A percentile compares a stretch with the other conserved stretches of the same genome.
Evolutionary conservation across 2,888 invertebrate species (phyloP).

Genomic region (Heliconius ethilla): DNA sequence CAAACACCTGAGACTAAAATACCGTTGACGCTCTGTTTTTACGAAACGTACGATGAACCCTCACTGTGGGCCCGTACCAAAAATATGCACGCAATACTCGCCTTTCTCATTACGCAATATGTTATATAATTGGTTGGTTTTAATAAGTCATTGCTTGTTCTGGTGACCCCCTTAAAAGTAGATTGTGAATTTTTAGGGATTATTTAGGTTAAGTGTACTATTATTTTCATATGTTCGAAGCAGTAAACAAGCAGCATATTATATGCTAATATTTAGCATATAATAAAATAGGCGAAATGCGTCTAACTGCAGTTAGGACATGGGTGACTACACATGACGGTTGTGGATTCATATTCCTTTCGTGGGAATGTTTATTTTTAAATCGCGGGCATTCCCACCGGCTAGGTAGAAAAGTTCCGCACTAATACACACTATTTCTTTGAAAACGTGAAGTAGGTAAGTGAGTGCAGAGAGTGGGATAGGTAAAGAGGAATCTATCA

Average conservation of each 20-base stretch:
- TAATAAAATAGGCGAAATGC: not conserved
- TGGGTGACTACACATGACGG: conserved; percentile 5
- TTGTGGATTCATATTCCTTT: not conserved
- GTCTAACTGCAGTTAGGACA: not conserved
- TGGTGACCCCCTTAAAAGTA: conserved; percentile 8
- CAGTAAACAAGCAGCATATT: no score
- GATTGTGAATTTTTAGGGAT: conserved; percentile 4
- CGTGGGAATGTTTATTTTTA: not conserved
- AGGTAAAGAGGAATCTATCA: not conserved
- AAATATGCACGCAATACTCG: conserved; percentile 34
- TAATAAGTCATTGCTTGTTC: conserved; percentile 5
- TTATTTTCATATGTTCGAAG: not conserved
- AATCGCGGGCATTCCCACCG: no score
- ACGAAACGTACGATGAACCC: conserved; percentile 28
- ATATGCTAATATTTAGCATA: not conserved
- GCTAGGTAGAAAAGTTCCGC: not conserved
- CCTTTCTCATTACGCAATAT: conserved; percentile 34
- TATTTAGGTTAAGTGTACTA: conserved; percentile 8
- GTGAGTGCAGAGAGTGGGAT: not conserved
- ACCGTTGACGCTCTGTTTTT: conserved; percentile 22
- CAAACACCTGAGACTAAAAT: conserved; percentile 40
- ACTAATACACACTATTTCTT: not conserved
- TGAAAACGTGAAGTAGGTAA: not conserved
- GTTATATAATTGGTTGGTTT: conserved; percentile 25
- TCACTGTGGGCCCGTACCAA: conserved; percentile 1